Conservation (phyloP, 1,140 invertebrate genomes). For the Drosophila rhopaloa region DNA sequence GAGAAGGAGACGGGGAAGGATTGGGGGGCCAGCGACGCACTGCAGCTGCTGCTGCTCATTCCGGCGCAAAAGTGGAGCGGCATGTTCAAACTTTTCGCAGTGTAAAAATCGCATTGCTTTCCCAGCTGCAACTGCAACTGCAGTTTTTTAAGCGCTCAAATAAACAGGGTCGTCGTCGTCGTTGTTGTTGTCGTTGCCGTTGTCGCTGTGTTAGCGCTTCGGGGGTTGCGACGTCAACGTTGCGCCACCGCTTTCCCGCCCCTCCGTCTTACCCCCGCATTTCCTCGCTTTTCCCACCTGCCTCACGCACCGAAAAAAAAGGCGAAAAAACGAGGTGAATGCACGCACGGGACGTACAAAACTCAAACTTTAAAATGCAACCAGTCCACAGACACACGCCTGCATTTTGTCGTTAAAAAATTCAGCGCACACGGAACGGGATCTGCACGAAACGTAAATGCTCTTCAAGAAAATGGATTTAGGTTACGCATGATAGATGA, state of each 20-base stretch:
- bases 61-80: conserved; percentile 73
- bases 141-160: conserved; percentile 75
- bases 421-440: conserved; percentile 1
- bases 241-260: conserved; percentile 29
- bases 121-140: conserved; percentile 35
- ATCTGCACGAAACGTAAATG: conserved; percentile 21
- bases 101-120: conserved; percentile 77
- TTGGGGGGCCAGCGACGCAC: conserved; percentile 19
- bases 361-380: conserved; percentile 83
- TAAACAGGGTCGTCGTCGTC: conserved; percentile 70
- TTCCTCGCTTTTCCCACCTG: conserved; percentile 24
- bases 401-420: conserved; percentile 55
- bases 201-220: conserved; percentile 45
- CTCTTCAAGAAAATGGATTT: conserved; percentile 5
- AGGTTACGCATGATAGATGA: background rate
- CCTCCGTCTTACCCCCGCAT: background rate
- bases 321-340: conserved; percentile 78
- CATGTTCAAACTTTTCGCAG: conserved; percentile 78
- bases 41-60: conserved; percentile 61
- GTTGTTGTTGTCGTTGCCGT: conserved; percentile 15
- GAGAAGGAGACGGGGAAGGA: background rate
- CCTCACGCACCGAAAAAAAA: conserved; percentile 77
- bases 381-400: conserved; percentile 61
- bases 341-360: conserved; percentile 75
- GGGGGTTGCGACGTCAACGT: conserved; percentile 60